Evolutionary conservation across 2,113 vertebrate genomes (phyloP).

Genomic region (Capreolus pygargus): DNA sequence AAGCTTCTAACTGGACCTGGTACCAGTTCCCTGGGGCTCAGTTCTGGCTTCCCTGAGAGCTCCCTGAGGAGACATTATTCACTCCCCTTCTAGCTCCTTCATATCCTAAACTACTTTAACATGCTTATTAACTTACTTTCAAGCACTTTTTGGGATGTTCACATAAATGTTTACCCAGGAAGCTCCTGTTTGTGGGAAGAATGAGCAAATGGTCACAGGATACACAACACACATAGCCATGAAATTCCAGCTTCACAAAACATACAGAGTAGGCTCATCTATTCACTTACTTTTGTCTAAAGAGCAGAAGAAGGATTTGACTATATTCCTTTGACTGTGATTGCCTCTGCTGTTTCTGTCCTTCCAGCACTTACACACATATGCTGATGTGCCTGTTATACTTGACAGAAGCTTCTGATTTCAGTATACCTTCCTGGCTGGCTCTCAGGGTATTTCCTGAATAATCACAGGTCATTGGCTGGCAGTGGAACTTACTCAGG

Average conservation of each 20-base stretch:
- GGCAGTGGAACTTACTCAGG: not conserved
- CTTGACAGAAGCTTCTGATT: not conserved
- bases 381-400: not conserved
- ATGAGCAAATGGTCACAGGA: not conserved
- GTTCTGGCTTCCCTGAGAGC: not conserved
- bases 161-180: not conserved
- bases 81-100: not conserved
- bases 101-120: not conserved
- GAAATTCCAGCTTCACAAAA: not conserved
- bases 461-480: not conserved
- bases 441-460: not conserved
- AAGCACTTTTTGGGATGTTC: not conserved
- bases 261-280: not conserved
- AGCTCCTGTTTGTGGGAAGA: not conserved
- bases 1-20: not conserved
- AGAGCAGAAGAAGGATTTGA: not conserved
- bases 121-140: not conserved
- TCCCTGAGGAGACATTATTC: not conserved
- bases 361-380: not conserved
- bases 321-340: not conserved
- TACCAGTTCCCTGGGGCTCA: not conserved
- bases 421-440: not conserved
- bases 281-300: not conserved
- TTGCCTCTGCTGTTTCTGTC: not conserved
- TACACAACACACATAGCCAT: fast-evolving